These are phyloP conservation scores for Linnaemya tessellans DNA, from an alignment of 2,888 invertebrate genomes.

Conservation along the genomic window DNA sequence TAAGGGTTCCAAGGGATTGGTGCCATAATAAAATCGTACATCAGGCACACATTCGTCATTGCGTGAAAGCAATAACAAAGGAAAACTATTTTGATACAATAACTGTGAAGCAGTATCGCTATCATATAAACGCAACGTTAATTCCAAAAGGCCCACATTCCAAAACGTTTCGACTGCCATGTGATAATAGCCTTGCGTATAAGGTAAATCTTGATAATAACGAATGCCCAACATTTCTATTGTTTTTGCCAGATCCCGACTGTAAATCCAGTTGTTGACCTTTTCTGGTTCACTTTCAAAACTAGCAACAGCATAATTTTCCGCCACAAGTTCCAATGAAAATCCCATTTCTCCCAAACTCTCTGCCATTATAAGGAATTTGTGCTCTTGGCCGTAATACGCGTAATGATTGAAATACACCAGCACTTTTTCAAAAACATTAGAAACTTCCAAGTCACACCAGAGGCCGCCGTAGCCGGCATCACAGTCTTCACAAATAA, in stretches of 20 bases:
- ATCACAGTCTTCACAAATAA: slow-evolving; percentile 64
- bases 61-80: slow-evolving; percentile 53
- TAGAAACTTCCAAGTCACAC: slow-evolving; percentile 60
- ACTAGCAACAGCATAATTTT: slow-evolving; percentile 73
- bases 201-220: slow-evolving; percentile 73
- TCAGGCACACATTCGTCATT: slow-evolving; percentile 62
- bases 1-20: slow-evolving; percentile 70
- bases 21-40: slow-evolving; percentile 70
- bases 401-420: slow-evolving; percentile 74
- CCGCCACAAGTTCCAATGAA: slow-evolving; percentile 68
- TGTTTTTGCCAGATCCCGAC: slow-evolving; percentile 60
- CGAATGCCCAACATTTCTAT: slow-evolving; percentile 54
- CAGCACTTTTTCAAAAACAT: slow-evolving; percentile 67
- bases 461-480: slow-evolving; percentile 65
- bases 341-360: slow-evolving; percentile 59
- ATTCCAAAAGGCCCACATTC: slow-evolving; percentile 59
- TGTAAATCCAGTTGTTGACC: slow-evolving; percentile 36
- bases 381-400: slow-evolving; percentile 61
- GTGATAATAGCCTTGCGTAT: slow-evolving; percentile 73
- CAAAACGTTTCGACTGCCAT: slow-evolving; percentile 69
- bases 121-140: slow-evolving; percentile 30
- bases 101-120: slow-evolving; percentile 19
- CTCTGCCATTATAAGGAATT: slow-evolving; percentile 66
- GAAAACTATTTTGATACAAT: slow-evolving; percentile 42
- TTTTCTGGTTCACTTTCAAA: slow-evolving; percentile 18